Conservation (phyloP, 2,797 vertebrate species). For the Neoniphon sammara region DNA sequence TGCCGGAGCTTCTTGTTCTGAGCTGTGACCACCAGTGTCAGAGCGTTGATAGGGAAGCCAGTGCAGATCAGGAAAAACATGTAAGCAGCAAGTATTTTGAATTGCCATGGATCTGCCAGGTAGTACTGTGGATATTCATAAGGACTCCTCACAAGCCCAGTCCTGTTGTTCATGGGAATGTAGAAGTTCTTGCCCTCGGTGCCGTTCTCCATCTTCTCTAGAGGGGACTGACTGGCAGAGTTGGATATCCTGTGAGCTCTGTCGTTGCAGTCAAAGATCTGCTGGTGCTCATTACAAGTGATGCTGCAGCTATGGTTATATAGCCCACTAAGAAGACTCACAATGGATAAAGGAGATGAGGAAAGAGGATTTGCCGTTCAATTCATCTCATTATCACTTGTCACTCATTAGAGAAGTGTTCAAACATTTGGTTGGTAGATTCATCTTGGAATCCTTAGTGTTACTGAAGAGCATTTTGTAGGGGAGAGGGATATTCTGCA, state of each 20-base stretch:
- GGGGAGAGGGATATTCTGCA: too few relatives aligned
- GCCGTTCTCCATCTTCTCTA: constrained; percentile 79
- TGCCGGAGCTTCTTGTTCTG: constrained; percentile 88
- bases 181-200: constrained; percentile 88
- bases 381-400: constrained; percentile 46
- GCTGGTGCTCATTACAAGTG: constrained; percentile 16
- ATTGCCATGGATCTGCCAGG: constrained; percentile 79
- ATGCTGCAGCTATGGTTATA: constrained; percentile 66
- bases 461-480: not conserved
- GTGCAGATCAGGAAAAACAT: constrained; percentile 86
- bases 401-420: constrained; percentile 53
- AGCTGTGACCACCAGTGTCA: constrained; percentile 83
- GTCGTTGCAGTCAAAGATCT: constrained; percentile 29
- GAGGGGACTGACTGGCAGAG: not conserved
- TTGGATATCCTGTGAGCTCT: constrained; percentile 10
- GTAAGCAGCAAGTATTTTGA: constrained; percentile 77
- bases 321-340: constrained; percentile 65
- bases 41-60: constrained; percentile 83
- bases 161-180: constrained; percentile 86
- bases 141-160: constrained; percentile 85
- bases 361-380: constrained; percentile 76
- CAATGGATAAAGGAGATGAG: constrained; percentile 66
- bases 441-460: not conserved
- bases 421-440: not conserved
- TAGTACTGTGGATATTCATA: constrained; percentile 85